Evolutionary conservation across 2,888 invertebrate species (phyloP), one percentile per base, ranked within the genome.

Genomic region (Microplitis deprimator): DNA sequence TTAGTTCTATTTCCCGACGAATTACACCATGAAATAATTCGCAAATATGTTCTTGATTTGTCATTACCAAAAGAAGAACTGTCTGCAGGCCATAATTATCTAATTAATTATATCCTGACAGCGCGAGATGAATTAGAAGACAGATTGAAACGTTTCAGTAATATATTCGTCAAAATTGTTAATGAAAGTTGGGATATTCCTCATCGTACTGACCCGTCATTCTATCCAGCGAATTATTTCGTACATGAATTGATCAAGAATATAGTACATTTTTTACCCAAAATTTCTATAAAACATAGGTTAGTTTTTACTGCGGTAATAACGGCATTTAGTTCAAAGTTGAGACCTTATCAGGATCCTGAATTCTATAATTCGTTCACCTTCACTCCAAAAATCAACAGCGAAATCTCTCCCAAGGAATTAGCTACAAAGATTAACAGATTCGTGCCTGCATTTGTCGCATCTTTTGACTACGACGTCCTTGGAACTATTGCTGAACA

Each of bases 1-100:
- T 38, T 16, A 39, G n/a, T n/a, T 17, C 41, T 82, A 0, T 41
- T 88, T 4, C 71, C 84, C 0, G 85, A 87, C 1, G 80, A 85
- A 10, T 81, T 84, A 20, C 78, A 79, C 40, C 65, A 81, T 13
- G 6, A 70, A 0, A 73, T 88, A 1, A 13, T 88, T 0, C 62
- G 65, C 2, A 85, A 78, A 50, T 88, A 82, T 75, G 79, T 87
- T 6, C 80, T 82, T 67, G 65, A 83, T 39, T 4, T 73, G 8
- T 64, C 68, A 13, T 3, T 59, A 16, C 61, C 62, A 10, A 20
- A 68, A 10, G 7, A 39, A 8, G 8, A 64, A 16, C 62, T 8
- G 4, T 0, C 1, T 1, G 13, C n/a, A 8, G 38, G 41, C 5
- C 59, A 20, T 39, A 4, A 7, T 17, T 77, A 79, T 17, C 74